Base-by-base conservation (phyloP, 2,888 invertebrate genomes). In the Crematogaster levior region DNA sequence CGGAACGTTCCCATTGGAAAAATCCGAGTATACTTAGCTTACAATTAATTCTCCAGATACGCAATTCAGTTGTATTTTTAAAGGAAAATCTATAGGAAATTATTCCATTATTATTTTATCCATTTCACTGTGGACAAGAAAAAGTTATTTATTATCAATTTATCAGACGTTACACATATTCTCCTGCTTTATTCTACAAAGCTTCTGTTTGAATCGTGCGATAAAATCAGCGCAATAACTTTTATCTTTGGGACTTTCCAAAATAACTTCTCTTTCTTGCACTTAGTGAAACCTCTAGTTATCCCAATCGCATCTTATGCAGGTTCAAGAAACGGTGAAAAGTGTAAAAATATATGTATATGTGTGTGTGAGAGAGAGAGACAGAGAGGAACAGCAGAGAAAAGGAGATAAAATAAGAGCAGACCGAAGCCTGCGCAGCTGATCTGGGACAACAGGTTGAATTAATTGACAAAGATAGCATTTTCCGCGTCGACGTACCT, bases 381-480 rank as follows among this genome's bases (percentile, higher is more conserved):
- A 34, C n/a, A n/a, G n/a, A n/a, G n/a, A n/a, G n/a, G n/a, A n/a
- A n/a, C n/a, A n/a, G n/a, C n/a, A n/a, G n/a, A 18, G 40, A 40
- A 9, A 43, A 63, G 40, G 18, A 46, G 30, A 58, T 12, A 10
- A 65, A 43, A 27, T 21, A 51, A 51, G 56, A 73, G 27, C n/a
- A 24, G 34, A 34, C 18, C 46, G 21, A 46, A 37, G 37, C 27
- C 58, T 24, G 40, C 73, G 61, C 77, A 83, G 84, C 75, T 86
- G 83, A 84, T 86, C 86, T 82, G 88, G 90, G 92, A 93, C 93
- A 93, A 92, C 93, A 92, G 92, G 93, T 93, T 92, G 91, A 93
- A 94, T 93, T 94, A 93, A 94, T 94, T 93, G 93, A 93, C 92
- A 93, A 94, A 93, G 93, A 93, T 92, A 93, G 92, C 90, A 92